phyloP scores from a whole-genome alignment of 2,797 vertebrate genomes.

The Ctenopoma multispine region DNA sequence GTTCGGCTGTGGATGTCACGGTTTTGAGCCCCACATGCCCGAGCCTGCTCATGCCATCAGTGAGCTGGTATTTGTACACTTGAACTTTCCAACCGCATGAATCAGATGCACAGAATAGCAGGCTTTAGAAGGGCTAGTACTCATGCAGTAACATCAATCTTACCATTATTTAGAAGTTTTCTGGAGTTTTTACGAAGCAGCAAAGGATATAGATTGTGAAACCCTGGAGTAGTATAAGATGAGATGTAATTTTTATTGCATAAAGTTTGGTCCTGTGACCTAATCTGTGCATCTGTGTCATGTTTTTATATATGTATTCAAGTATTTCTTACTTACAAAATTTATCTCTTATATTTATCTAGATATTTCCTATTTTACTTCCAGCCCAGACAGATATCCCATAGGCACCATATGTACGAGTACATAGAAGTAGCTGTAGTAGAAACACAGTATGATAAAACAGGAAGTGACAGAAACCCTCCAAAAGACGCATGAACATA shows the following conservation, averaged over 20 bases:
- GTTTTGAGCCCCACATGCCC: constrained; percentile 54
- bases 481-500: not conserved
- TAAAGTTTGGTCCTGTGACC: not conserved
- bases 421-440: too few species aligned
- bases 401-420: not conserved
- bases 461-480: too few species aligned
- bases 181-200: not conserved
- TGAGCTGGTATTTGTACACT: constrained; percentile 61
- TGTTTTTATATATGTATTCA: not conserved
- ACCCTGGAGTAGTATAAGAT: too few species aligned
- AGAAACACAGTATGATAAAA: too few species aligned
- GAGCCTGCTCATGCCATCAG: constrained; percentile 67
- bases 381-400: constrained; percentile 4
- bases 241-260: too few species aligned
- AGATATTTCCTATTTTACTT: constrained; percentile 20
- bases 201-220: too few species aligned
- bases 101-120: constrained; percentile 31
- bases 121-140: not conserved
- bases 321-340: not conserved
- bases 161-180: not conserved
- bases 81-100: constrained; percentile 22
- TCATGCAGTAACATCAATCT: not conserved
- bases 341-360: not conserved
- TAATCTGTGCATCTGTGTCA: not conserved
- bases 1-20: constrained; percentile 40